Conservation (phyloP, 1,140 invertebrate species). For the Panonychus citri region DNA sequence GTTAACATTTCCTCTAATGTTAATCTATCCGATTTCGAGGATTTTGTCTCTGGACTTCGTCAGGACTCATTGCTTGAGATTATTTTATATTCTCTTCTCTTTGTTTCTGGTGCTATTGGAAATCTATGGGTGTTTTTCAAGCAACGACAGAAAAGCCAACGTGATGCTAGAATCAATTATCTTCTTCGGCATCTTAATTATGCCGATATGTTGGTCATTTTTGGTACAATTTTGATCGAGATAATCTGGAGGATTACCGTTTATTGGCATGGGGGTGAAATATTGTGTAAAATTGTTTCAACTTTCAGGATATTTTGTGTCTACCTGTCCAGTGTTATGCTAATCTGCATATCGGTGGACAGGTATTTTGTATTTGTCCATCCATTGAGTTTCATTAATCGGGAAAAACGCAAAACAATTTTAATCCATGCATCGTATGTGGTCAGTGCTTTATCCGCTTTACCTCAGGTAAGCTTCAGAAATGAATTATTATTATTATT, state of each 20-base stretch:
- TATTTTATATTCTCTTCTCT: neutral
- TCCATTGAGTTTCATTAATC: conserved; percentile 1
- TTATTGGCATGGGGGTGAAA: conserved; percentile 46
- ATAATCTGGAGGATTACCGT: conserved; percentile 47
- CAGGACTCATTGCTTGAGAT: too few species aligned
- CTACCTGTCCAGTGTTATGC: conserved; percentile 48
- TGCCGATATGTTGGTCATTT: neutral
- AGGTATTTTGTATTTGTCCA: conserved; percentile 7
- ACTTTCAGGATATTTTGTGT: conserved; percentile 49
- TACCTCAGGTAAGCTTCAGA: neutral
- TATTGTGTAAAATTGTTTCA: conserved; percentile 42
- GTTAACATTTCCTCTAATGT: too few species aligned
- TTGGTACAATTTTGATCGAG: neutral
- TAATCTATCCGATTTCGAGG: too few species aligned
- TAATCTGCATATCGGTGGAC: conserved; percentile 52
- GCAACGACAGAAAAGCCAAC: neutral
- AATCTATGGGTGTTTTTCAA: neutral
- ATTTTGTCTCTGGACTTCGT: too few species aligned
- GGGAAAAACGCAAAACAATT: neutral
- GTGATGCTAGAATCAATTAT: neutral
- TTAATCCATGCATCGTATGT: neutral
- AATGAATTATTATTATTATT: too few species aligned
- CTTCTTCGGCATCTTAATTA: neutral
- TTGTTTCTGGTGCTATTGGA: neutral
- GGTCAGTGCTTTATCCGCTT: neutral